A percentile compares a stretch with the other conserved stretches of the same genome.
Conservation (phyloP, 2,797 vertebrate genomes). For the Sternarchorhynchus goeldii region DNA sequence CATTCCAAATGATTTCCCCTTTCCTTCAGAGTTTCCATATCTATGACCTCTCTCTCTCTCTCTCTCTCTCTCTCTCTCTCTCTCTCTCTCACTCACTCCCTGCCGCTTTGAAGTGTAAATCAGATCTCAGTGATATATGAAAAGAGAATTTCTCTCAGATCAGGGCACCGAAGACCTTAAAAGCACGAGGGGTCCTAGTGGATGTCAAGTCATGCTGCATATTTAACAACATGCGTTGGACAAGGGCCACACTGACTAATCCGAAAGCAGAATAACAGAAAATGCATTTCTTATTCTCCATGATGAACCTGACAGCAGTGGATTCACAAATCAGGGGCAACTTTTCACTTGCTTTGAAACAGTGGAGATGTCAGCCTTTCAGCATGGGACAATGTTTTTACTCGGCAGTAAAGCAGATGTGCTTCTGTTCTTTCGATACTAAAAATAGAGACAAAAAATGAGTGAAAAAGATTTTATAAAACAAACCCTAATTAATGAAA, state of each 20-base stretch:
- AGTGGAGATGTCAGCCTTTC: neutral
- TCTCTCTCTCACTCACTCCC: slow-evolving; percentile 29
- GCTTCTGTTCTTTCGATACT: neutral
- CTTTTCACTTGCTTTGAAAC: neutral
- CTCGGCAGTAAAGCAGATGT: neutral
- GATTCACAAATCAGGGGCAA: neutral
- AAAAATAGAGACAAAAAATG: too few species aligned
- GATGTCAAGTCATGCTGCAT: slow-evolving; percentile 56
- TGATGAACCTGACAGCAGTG: neutral
- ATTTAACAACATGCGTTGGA: slow-evolving; percentile 20
- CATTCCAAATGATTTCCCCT: slow-evolving; percentile 68
- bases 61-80: slow-evolving; percentile 36
- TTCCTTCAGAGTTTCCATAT: slow-evolving; percentile 65
- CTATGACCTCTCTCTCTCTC: slow-evolving; percentile 20
- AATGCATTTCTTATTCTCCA: neutral
- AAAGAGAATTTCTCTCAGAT: slow-evolving; percentile 64
- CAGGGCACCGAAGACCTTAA: slow-evolving; percentile 63
- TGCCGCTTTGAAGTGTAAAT: slow-evolving; percentile 76
- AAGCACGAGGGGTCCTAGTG: slow-evolving; percentile 59
- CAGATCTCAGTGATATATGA: slow-evolving; percentile 70
- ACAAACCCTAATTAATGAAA: neutral
- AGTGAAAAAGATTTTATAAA: neutral
- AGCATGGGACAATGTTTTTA: neutral
- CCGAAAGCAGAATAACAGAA: slow-evolving; percentile 48
- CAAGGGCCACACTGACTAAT: neutral